These are phyloP conservation scores for Mnemiopsis leidyi DNA, from an alignment of 37 sponge, comb jelly and placozoan species.

Conservation along the genomic window DNA sequence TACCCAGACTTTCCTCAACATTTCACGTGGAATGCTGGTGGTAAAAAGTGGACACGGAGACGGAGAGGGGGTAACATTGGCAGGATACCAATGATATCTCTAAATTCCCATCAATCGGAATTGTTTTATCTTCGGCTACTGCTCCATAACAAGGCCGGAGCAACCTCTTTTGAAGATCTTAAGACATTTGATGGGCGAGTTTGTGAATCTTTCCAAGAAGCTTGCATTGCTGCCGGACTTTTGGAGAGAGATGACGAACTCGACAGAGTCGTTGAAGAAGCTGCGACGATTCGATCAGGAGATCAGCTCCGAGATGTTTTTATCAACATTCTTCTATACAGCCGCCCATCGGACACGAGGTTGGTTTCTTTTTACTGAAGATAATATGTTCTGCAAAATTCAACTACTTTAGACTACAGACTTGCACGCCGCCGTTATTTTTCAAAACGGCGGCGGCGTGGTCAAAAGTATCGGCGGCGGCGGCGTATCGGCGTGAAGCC, in stretches of 20 bases:
- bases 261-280: conserved; percentile 26
- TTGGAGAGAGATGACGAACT: not conserved
- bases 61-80: not conserved
- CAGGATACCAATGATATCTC: not conserved
- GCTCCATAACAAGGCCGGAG: conserved; percentile 40
- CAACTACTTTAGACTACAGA: no score
- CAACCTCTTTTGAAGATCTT: conserved; percentile 49
- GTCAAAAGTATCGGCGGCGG: no score
- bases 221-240: not conserved
- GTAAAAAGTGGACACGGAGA: not conserved
- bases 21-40: not conserved
- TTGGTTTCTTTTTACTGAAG: no score
- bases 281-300: not conserved
- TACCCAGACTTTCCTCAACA: conserved; percentile 55
- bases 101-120: conserved; percentile 12
- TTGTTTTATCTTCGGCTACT: not conserved
- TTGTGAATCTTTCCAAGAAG: conserved; percentile 34
- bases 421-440: no score
- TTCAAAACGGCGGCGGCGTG: no score
- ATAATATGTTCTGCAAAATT: no score
- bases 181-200: not conserved
- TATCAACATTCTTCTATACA: not conserved
- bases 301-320: conserved; percentile 41
- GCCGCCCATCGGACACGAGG: conserved; percentile 30
- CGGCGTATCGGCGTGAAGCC: no score